Percentiles rank a stretch among this genome's conserved stretches.
Conservation (phyloP, 1,140 invertebrate genomes). For the Euwallacea similis region DNA sequence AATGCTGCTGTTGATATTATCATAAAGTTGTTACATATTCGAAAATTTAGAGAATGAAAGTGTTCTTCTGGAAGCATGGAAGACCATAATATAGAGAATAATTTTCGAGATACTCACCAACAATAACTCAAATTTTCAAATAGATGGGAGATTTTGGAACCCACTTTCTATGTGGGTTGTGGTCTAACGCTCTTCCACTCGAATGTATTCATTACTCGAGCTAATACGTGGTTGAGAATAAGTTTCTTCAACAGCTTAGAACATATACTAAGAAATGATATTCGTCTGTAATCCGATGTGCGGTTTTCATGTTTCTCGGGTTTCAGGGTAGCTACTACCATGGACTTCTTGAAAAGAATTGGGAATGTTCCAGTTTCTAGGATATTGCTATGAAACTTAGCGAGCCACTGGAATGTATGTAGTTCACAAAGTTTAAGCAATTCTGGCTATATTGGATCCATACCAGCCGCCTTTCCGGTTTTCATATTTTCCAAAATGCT, state of each 20-base stretch:
- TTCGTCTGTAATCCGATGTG: conserved; percentile 31
- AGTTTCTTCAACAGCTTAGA: conserved; percentile 35
- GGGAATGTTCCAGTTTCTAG: conserved; percentile 16
- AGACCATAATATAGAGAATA: no score
- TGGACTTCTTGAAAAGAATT: conserved; percentile 26
- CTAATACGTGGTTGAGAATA: conserved; percentile 11
- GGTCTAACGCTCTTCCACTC: no score
- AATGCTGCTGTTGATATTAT: no score
- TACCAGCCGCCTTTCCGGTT: conserved; percentile 19
- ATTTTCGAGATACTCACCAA: no score
- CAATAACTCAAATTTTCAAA: no score
- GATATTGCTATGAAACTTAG: conserved; percentile 27
- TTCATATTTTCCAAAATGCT: conserved; percentile 1
- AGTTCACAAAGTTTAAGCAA: conserved; percentile 14
- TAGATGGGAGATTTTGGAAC: no score
- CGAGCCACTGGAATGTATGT: conserved; percentile 15
- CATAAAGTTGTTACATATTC: no score
- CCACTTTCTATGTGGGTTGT: no score
- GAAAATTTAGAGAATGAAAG: no score
- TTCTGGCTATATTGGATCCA: conserved; percentile 27
- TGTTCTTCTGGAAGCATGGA: no score
- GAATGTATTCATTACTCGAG: no score
- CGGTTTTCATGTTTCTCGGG: conserved; percentile 32
- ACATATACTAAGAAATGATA: conserved; percentile 15
- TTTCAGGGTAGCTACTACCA: conserved; percentile 30